A percentile compares a stretch with the other conserved stretches of the same genome.
Evolutionary conservation across 2,797 vertebrate genomes (phyloP).

Genomic region (Epinephelus coioides): DNA sequence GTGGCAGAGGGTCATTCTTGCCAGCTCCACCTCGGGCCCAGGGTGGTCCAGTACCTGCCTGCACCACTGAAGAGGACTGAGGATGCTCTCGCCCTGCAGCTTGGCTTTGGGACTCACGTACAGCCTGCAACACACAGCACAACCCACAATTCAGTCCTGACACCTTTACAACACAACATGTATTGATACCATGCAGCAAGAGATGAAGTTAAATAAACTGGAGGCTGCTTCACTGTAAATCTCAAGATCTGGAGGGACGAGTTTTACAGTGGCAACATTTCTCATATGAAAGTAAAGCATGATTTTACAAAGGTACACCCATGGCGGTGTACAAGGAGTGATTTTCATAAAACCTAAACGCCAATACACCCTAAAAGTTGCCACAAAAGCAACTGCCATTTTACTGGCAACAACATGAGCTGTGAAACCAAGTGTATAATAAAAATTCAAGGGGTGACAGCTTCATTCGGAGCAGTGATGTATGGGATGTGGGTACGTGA

Average conservation of each 20-base stretch:
- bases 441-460: conserved; percentile 14
- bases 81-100: conserved; percentile 76
- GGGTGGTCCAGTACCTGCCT: conserved; percentile 95
- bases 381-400: conserved; percentile 22
- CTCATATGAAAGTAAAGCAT: background rate
- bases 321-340: background rate
- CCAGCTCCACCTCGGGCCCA: conserved; percentile 94
- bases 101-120: conserved; percentile 91
- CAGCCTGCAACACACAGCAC: conserved; percentile 87
- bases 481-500: background rate
- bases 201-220: background rate
- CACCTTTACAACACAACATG: background rate
- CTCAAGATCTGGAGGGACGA: conserved; percentile 6
- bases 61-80: conserved; percentile 96
- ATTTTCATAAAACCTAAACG: conserved; percentile 16
- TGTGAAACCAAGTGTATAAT: conserved; percentile 16
- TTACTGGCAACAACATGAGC: conserved; percentile 26
- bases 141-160: conserved; percentile 1
- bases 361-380: background rate
- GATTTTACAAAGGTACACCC: conserved; percentile 9
- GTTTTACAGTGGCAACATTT: conserved; percentile 43
- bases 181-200: background rate
- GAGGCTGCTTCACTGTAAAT: background rate
- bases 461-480: conserved; percentile 17
- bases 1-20: conserved; percentile 94